These are phyloP conservation scores for Gallirallus australis DNA, from an alignment of 2,797 vertebrate genomes.

Conservation along the genomic window DNA sequence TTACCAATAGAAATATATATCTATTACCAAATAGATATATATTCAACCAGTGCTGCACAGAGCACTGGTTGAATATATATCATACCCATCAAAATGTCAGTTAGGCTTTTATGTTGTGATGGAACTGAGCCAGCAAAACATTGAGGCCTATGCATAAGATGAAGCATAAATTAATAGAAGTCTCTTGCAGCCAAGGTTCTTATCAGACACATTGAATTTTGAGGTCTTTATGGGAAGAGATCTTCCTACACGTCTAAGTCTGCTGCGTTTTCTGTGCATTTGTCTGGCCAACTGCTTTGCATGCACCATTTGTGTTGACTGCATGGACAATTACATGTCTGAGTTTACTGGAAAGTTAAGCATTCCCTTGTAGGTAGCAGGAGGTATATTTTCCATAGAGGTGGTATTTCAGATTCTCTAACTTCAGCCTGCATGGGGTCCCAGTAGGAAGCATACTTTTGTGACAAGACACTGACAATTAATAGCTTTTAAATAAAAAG, in stretches of 20 bases:
- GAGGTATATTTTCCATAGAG: neutral
- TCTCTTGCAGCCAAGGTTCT: neutral
- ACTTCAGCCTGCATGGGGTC: neutral
- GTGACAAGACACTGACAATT: neutral
- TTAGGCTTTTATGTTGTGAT: neutral
- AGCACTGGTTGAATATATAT: neutral
- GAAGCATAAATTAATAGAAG: neutral
- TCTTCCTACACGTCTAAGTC: neutral
- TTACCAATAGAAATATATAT: neutral
- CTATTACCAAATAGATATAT: too few relatives aligned
- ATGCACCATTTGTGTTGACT: slow-evolving; percentile 49
- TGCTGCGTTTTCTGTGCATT: slow-evolving; percentile 25
- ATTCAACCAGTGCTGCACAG: neutral
- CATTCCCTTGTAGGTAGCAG: neutral
- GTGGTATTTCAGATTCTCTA: neutral
- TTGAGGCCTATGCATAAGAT: neutral
- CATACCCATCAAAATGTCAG: neutral
- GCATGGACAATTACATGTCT: slow-evolving; percentile 21
- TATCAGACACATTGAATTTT: neutral
- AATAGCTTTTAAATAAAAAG: neutral
- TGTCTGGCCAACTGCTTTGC: slow-evolving; percentile 65
- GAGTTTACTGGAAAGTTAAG: slow-evolving; percentile 7
- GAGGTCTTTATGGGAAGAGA: neutral
- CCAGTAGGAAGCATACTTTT: neutral
- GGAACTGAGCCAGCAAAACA: neutral